These are phyloP conservation scores for Acutogordius australiensis DNA, from an alignment of 2,888 invertebrate genomes.

Conservation along the genomic window DNA sequence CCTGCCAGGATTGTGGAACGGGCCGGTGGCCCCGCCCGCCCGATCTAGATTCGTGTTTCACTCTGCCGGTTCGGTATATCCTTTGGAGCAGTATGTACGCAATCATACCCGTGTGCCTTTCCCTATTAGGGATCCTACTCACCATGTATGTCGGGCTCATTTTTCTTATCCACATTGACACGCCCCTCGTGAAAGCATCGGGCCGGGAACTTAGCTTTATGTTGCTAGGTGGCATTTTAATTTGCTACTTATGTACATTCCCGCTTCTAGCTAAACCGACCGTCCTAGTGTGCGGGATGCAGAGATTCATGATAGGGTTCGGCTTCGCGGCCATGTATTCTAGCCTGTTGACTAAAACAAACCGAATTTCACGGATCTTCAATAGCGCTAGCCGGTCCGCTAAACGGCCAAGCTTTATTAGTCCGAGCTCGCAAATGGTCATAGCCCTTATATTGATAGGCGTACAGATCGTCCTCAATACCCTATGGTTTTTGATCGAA, in stretches of 20 bases:
- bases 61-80: slow-evolving; percentile 32
- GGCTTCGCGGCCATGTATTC: slow-evolving; percentile 43
- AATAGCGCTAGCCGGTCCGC: slow-evolving; percentile 38
- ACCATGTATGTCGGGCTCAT: slow-evolving; percentile 35
- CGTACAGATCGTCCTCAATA: slow-evolving; percentile 32
- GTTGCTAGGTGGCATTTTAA: slow-evolving; percentile 37
- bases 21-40: slow-evolving; percentile 34
- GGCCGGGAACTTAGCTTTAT: slow-evolving; percentile 47
- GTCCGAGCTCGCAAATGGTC: slow-evolving; percentile 41
- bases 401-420: slow-evolving; percentile 41
- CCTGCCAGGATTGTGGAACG: slow-evolving; percentile 35
- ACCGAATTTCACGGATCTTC: slow-evolving; percentile 40
- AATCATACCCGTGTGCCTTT: slow-evolving; percentile 30
- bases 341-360: slow-evolving; percentile 44
- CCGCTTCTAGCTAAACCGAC: slow-evolving; percentile 39
- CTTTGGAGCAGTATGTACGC: slow-evolving; percentile 38
- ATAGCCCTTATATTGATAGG: slow-evolving; percentile 33
- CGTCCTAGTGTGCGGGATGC: slow-evolving; percentile 34
- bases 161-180: slow-evolving; percentile 33
- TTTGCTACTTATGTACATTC: slow-evolving; percentile 41
- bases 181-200: slow-evolving; percentile 45
- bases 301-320: slow-evolving; percentile 37
- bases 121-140: slow-evolving; percentile 21
- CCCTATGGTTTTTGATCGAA: slow-evolving; percentile 41
- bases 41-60: slow-evolving; percentile 31